These are phyloP conservation scores for Meriones unguiculatus DNA, from an alignment of 2,113 vertebrate species.

Conservation along the genomic window DNA sequence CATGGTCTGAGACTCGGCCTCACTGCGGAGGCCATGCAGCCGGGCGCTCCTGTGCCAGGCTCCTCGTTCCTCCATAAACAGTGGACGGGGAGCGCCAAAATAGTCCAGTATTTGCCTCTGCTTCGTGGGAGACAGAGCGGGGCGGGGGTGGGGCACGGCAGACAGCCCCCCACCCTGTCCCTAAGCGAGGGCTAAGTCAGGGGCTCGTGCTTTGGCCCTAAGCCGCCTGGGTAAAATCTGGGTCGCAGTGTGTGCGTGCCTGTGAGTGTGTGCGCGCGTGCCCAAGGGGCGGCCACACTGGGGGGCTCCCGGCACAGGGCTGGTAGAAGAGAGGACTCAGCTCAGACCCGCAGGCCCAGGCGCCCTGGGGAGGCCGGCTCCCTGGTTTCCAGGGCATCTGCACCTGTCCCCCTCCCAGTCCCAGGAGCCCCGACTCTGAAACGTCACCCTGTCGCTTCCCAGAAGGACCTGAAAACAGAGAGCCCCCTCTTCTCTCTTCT, in stretches of 20 bases:
- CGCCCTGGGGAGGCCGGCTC: rapidly evolving
- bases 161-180: not conserved
- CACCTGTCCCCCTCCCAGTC: too few relatives aligned
- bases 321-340: not conserved
- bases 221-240: not conserved
- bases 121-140: not conserved
- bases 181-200: not conserved
- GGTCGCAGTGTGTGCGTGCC: not conserved
- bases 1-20: not conserved
- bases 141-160: too few relatives aligned
- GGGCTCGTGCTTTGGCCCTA: not conserved
- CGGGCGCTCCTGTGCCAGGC: rapidly evolving
- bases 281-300: too few relatives aligned
- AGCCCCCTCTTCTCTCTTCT: not conserved
- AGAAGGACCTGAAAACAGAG: not conserved
- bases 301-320: too few relatives aligned
- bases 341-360: not conserved
- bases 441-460: not conserved
- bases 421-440: not conserved
- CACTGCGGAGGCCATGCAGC: rapidly evolving
- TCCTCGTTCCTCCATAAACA: too few relatives aligned
- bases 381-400: not conserved
- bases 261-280: not conserved
- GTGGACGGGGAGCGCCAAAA: not conserved
- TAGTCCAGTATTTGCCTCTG: too few relatives aligned